phyloP scores from a whole-genome alignment of 2,888 invertebrate genomes.

The Trichopoda pennipes region DNA sequence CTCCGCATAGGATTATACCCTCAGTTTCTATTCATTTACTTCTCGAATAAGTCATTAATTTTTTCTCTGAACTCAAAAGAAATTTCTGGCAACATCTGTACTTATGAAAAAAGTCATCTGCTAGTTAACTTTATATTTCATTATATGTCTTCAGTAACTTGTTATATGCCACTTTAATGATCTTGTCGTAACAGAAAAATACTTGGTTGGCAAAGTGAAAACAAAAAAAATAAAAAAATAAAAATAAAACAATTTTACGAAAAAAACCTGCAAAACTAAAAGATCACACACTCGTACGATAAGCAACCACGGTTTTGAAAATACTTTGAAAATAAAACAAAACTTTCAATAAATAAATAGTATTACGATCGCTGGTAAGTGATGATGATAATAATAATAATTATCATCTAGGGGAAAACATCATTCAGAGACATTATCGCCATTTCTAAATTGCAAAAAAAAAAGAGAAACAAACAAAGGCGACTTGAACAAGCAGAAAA shows the following conservation, averaged over 20 bases:
- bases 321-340: constrained; percentile 33
- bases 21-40: no score
- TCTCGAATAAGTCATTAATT: no score
- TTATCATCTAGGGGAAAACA: constrained; percentile 51
- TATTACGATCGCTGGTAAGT: constrained; percentile 37
- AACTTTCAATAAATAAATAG: constrained; percentile 35
- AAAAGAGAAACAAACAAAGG: constrained; percentile 54
- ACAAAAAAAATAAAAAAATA: constrained; percentile 39
- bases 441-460: constrained; percentile 36
- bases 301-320: constrained; percentile 34
- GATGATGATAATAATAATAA: constrained; percentile 40
- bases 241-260: constrained; percentile 41
- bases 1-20: no score
- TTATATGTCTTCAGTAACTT: constrained; percentile 43
- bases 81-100: constrained; percentile 34
- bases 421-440: constrained; percentile 57
- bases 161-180: constrained; percentile 78
- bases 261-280: constrained; percentile 28
- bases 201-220: constrained; percentile 41
- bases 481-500: constrained; percentile 60
- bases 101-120: constrained; percentile 4
- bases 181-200: constrained; percentile 74
- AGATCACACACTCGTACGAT: constrained; percentile 6
- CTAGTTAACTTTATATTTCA: constrained; percentile 51
- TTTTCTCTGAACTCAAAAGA: no score